Base-by-base conservation (phyloP, 2,797 vertebrate genomes). In the Centropyge bicolor region DNA sequence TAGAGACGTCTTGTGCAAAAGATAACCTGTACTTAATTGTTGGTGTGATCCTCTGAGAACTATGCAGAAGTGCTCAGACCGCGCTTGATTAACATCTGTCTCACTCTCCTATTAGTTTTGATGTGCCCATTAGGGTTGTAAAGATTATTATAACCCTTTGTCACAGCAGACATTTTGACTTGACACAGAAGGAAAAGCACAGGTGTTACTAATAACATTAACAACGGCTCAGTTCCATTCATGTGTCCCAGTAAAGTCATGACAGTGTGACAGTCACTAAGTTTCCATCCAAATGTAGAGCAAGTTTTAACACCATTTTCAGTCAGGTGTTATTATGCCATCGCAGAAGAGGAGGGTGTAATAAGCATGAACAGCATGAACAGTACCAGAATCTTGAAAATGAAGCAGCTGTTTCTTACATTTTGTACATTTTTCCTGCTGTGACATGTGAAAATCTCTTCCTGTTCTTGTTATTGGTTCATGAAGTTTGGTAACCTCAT, bases 11-110 rank as follows among this genome's bases (percentile, higher is more conserved):
- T 45, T 31, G 16, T 57, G 22, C 22, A 27, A 35, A 80, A 17
- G 5, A 52, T 49, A 20, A 49, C 17, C 46, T 20, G 14, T n/a
- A 41, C 7, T 60, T 40, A 59, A 59, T 66, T 63, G n/a, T n/a
- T 62, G 27, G 27, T 31, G 27, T 31, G 27, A 31, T 31, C 27
- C 27, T 31, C 45, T 40, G 6, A 57, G 12, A 6, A 75, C 45
- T 62, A 17, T n/a, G 66, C 17, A n/a, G 31, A 31, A 2, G 4
- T 38, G n/a, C 24, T 65, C 19, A 43, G 35, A 79, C 48, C 66
- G 38, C 31, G 41, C 17, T 35, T 67, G 67, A 63, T 40, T 64
- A 46, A 62, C 67, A 55, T 74, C 55, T 70, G 59, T 46, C 70
- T 71, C 55, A 69, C 16, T 63, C 48, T 60, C 43, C 57, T 61